Base-by-base conservation (phyloP, 2,113 vertebrate species). In the Amblyopsis rosae region DNA sequence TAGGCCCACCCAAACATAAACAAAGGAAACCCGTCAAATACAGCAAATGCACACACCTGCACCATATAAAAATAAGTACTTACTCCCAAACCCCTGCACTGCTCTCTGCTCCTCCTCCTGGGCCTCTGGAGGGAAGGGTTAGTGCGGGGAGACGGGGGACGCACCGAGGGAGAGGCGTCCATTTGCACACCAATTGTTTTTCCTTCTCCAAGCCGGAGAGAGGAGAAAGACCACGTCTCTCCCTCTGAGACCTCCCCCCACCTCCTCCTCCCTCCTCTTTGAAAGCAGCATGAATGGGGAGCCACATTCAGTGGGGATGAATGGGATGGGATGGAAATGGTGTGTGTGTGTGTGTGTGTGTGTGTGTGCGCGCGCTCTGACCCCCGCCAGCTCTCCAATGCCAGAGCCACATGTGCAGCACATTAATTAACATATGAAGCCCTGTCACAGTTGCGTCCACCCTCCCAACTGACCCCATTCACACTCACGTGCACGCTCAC, bases 181-280 rank as follows among this genome's bases (percentile, higher is more conserved):
- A 92, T 93, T 91, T 92, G 90, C 90, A 92, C 91, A 90, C 87
- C 89, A 92, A 92, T 93, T 92, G 90, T 92, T 91, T 91, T 90
- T 89, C 77, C 83, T 84, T 90, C 86, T 85, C 74, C 75, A 17
- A 83, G 79, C 82, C 82, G 85, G 82, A 78, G 67, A 87, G 84
- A 87, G 86, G 84, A 90, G 87, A 90, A 90, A 90, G 76, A 83
- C 87, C 82, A 89, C 87, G 80, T 90, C 81, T 87, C 75, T 88
- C 83, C 84, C 83, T 81, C 86, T 80, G 85, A 87, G 87, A 79
- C 85, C 70, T 62, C 48, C 26, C 73, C 80, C 59, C 80, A 69
- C 70, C 69, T 65, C 70, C 72, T 61, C 61, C 71, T 69, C 83
- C 87, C 77, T 83, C 79, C 83, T 84, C 82, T 88, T 85, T 90